Evolutionary conservation across 2,888 invertebrate species (phyloP), one percentile per base, ranked within the genome.

Genomic region (Tipula helvola): DNA sequence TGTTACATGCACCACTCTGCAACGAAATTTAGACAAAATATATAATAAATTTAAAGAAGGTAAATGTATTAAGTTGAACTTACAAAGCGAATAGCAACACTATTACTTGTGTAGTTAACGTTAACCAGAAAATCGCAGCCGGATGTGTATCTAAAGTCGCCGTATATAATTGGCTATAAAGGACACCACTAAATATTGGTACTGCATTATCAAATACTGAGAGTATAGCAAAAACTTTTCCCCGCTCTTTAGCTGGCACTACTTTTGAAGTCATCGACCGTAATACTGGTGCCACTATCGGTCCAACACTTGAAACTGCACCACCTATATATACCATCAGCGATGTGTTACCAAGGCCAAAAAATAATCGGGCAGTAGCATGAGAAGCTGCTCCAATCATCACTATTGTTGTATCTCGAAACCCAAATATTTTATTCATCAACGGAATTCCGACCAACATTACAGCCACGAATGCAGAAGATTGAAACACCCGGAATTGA

Each of bases 201-300:
- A 96, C 95, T 0, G 96, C 95, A 89, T 96, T 96, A 89, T 96
- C 96, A 90, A 96, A 96, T 0, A 96, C 96, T 0, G 96, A 94
- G 7, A 97, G 91, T 88, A 96, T 92, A 0, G 96, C 95, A 89
- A 96, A 96, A 0, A 95, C 94, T 90, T 96, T 96, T 93, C 96
- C 97, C 91, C 96, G 93, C 90, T 97, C 96, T 52, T 93, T 92
- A 0, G 93, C 91, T 0, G 95, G 93, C 41, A 96, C 93, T 36
- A 96, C 93, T 91, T 97, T 97, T 0, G 96, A 96, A 0, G 95
- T 94, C 93, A 96, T 95, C 0, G 96, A 95, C n/a, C 97, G 93
- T 87, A 97, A 93, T 87, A 96, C 94, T 0, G 96, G 96, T 0
- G 95, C 96, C 0, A 96, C 95, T 86, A 95, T 93, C 0, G 96